Evolutionary conservation across 2,113 vertebrate species (phyloP).

Genomic region (Chrysemys picta): DNA sequence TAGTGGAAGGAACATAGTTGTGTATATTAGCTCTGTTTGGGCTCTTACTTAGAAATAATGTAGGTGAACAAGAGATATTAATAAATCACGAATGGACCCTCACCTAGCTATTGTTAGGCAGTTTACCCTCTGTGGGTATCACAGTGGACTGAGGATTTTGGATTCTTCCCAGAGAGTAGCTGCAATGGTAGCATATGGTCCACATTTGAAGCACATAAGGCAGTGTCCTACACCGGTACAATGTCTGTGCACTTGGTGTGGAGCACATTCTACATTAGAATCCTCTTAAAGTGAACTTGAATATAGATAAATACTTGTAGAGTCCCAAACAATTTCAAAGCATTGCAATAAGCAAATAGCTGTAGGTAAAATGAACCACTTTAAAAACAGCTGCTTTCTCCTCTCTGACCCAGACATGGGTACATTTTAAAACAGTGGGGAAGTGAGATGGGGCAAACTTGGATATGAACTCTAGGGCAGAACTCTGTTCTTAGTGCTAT

Average conservation of each 20-base stretch:
- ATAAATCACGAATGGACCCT: neutral
- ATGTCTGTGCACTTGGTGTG: neutral
- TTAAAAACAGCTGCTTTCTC: no score
- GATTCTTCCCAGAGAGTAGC: neutral
- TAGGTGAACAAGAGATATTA: neutral
- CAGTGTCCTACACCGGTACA: no score
- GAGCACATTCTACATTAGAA: neutral
- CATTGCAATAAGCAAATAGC: no score
- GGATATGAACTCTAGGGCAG: neutral
- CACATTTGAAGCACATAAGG: neutral
- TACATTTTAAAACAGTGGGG: neutral
- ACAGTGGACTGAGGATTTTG: slow-evolving; percentile 41
- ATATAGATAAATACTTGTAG: neutral
- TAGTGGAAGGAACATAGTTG: neutral
- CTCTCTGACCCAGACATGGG: no score
- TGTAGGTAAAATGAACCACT: neutral
- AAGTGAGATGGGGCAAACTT: neutral
- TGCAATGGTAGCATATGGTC: neutral
- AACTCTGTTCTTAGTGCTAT: neutral
- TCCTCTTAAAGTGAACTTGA: neutral
- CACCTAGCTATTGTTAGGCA: neutral
- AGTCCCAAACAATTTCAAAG: neutral
- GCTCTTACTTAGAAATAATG: slow-evolving; percentile 1
- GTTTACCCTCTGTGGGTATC: neutral
- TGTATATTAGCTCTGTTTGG: neutral